These are phyloP conservation scores for Pterostichus niger DNA, from an alignment of 2,888 invertebrate genomes.

Conservation along the genomic window DNA sequence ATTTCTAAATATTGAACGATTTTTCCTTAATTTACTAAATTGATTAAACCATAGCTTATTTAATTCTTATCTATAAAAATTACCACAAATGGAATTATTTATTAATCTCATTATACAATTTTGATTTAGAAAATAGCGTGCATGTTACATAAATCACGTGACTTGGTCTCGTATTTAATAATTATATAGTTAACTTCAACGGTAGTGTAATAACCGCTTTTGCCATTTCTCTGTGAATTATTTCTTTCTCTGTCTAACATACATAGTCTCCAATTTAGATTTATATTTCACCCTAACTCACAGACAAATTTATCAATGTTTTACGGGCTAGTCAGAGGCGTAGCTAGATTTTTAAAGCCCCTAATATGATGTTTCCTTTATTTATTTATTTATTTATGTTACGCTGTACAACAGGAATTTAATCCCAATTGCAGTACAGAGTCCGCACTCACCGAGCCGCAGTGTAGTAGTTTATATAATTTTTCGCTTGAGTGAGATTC, in stretches of 20 bases:
- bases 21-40: neutral
- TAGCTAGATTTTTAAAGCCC: too few relatives aligned
- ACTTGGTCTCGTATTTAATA: slow-evolving; percentile 11
- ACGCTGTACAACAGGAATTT: too few relatives aligned
- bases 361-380: too few relatives aligned
- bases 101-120: neutral
- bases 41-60: neutral
- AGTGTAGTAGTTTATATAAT: too few relatives aligned
- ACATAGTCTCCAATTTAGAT: neutral
- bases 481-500: too few relatives aligned
- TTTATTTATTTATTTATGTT: too few relatives aligned
- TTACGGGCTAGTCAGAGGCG: neutral
- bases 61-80: neutral
- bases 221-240: slow-evolving; percentile 12
- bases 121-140: slow-evolving; percentile 3
- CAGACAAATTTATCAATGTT: slow-evolving; percentile 32
- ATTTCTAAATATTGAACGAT: neutral
- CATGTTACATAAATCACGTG: slow-evolving; percentile 38
- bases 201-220: slow-evolving; percentile 22
- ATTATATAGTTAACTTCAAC: slow-evolving; percentile 7
- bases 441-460: too few relatives aligned
- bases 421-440: too few relatives aligned
- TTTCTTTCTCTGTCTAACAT: slow-evolving; percentile 6
- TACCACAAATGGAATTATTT: neutral
- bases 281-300: slow-evolving; percentile 3